Conservation (phyloP, 2,888 invertebrate genomes). For the Lasioglossum zephyrum region DNA sequence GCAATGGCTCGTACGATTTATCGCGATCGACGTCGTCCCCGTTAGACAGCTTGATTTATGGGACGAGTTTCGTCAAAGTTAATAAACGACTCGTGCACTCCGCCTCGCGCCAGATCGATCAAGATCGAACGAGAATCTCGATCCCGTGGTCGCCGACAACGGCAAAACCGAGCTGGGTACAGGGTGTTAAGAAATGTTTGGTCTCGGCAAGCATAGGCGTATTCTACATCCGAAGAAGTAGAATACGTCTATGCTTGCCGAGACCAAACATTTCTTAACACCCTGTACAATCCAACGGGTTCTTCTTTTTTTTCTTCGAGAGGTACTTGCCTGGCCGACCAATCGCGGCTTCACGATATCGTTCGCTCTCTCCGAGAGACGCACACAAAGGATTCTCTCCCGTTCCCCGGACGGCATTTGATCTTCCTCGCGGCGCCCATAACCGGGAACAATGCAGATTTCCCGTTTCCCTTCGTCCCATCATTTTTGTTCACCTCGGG, state of each 20-base stretch:
- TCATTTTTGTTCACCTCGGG: neutral
- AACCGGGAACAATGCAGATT: constrained; percentile 30
- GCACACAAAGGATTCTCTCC: neutral
- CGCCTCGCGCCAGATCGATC: neutral
- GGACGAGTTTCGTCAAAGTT: neutral
- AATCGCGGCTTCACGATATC: neutral
- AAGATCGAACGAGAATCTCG: neutral
- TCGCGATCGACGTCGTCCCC: neutral
- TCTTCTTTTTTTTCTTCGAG: neutral
- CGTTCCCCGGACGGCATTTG: constrained; percentile 4
- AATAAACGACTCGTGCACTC: neutral
- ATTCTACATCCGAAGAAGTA: too few relatives aligned
- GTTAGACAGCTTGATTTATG: neutral
- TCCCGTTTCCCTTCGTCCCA: neutral
- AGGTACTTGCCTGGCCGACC: neutral
- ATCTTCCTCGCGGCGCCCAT: constrained; percentile 5
- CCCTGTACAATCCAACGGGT: neutral
- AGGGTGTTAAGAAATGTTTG: too few relatives aligned
- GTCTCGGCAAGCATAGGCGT: too few relatives aligned
- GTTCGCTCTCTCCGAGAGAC: neutral
- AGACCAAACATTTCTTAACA: too few relatives aligned
- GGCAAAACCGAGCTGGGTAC: neutral
- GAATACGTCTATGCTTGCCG: too few relatives aligned
- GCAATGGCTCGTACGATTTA: neutral
- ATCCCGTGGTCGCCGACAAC: neutral